These are phyloP conservation scores for Harpalus rubripes DNA, from an alignment of 2,888 invertebrate species.

Conservation along the genomic window DNA sequence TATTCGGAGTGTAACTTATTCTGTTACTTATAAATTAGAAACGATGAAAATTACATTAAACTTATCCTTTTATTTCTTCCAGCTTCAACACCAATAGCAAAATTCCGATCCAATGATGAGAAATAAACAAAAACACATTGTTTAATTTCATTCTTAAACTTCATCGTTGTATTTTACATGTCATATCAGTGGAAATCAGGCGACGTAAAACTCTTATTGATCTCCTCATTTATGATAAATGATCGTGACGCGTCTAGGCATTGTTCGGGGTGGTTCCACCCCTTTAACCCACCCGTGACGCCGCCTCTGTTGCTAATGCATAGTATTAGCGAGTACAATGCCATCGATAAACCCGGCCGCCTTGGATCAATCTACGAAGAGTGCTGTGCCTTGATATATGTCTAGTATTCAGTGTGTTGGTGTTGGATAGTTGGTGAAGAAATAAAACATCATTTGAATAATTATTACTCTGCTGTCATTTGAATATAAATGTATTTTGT, in stretches of 20 bases:
- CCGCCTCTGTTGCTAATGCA: constrained; percentile 34
- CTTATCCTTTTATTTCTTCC: too few relatives aligned
- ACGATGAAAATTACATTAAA: too few relatives aligned
- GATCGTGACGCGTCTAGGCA: constrained; percentile 33
- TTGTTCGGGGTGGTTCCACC: constrained; percentile 32
- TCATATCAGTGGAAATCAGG: constrained; percentile 42
- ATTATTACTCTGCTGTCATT: constrained; percentile 43
- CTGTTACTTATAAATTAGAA: too few relatives aligned
- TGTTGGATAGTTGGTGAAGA: not conserved
- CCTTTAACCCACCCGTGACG: not conserved
- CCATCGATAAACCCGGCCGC: constrained; percentile 34
- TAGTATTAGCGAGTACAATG: constrained; percentile 47
- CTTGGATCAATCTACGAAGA: constrained; percentile 35
- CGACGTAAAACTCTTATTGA: constrained; percentile 37
- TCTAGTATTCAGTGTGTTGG: not conserved
- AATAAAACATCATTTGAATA: constrained; percentile 34
- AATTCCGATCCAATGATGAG: not conserved
- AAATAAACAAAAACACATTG: constrained; percentile 1
- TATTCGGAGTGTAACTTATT: too few relatives aligned
- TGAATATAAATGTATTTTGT: constrained; percentile 46
- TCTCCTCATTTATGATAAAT: constrained; percentile 52
- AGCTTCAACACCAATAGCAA: too few relatives aligned
- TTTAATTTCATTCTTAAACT: constrained; percentile 7
- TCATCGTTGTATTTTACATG: constrained; percentile 26
- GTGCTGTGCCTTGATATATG: constrained; percentile 29